These are phyloP conservation scores for Lithophane leautieri DNA, from an alignment of 2,888 invertebrate genomes.

Conservation along the genomic window DNA sequence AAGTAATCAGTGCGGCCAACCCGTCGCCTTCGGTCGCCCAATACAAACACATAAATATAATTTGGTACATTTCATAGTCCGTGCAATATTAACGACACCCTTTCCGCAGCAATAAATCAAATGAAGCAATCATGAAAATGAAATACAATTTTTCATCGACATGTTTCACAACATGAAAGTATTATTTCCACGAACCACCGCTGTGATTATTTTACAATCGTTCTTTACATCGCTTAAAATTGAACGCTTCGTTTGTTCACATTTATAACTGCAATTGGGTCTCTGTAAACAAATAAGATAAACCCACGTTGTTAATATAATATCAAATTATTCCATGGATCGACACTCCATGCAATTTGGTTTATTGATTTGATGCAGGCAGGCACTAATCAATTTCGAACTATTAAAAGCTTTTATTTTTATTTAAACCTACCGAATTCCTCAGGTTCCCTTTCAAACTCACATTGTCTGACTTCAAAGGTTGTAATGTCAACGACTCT, in stretches of 20 bases:
- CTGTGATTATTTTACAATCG: conserved; percentile 28
- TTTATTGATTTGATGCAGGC: background rate
- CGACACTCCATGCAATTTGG: background rate
- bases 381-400: background rate
- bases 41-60: conserved; percentile 64
- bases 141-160: conserved; percentile 58
- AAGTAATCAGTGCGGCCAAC: conserved; percentile 84
- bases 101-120: conserved; percentile 68
- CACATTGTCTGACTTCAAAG: background rate
- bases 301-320: background rate
- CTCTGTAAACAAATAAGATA: conserved; percentile 14
- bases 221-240: conserved; percentile 23
- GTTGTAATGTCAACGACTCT: conserved; percentile 3
- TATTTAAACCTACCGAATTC: background rate
- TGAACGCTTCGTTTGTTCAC: conserved; percentile 4
- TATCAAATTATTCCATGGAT: conserved; percentile 18
- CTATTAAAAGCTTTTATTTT: conserved; percentile 6
- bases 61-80: conserved; percentile 64
- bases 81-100: conserved; percentile 70
- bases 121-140: conserved; percentile 65
- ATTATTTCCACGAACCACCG: conserved; percentile 26
- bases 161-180: conserved; percentile 31
- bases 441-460: background rate
- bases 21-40: conserved; percentile 59
- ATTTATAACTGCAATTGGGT: conserved; percentile 16